Percentiles rank a stretch among this genome's conserved stretches.
Conservation (phyloP, 2,797 vertebrate genomes). For the Mastacembelus armatus region DNA sequence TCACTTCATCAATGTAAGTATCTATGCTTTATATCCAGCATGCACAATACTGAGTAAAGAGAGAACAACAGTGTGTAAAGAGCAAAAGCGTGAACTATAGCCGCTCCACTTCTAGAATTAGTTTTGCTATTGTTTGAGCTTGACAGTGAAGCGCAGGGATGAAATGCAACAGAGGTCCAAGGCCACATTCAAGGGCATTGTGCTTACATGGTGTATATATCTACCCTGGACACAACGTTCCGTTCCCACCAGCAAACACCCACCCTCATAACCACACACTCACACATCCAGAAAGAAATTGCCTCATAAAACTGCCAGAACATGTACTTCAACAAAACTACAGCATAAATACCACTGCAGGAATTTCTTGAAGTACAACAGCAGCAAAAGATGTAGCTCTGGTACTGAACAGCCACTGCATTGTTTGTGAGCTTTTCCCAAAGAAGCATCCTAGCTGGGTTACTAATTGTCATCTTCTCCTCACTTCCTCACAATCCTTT, state of each 20-base stretch:
- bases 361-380: conserved; percentile 13
- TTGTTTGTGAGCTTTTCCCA: conserved; percentile 21
- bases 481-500: neutral
- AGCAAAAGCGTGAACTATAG: conserved; percentile 20
- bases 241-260: conserved; percentile 17
- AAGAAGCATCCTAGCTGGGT: conserved; percentile 25
- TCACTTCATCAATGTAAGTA: no score
- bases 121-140: conserved; percentile 51
- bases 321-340: conserved; percentile 39
- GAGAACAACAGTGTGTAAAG: neutral
- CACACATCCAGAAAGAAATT: conserved; percentile 52
- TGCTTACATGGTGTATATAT: conserved; percentile 56
- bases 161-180: conserved; percentile 58
- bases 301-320: conserved; percentile 71
- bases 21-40: neutral
- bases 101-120: conserved; percentile 39
- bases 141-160: conserved; percentile 42
- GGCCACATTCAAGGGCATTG: conserved; percentile 66
- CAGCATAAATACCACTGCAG: conserved; percentile 36
- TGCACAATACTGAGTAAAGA: neutral
- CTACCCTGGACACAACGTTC: conserved; percentile 38
- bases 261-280: conserved; percentile 36
- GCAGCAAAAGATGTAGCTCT: neutral
- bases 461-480: conserved; percentile 52
- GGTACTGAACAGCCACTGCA: conserved; percentile 1